Evolutionary conservation across 2,888 invertebrate species (phyloP).

Genomic region (Bibio marci): DNA sequence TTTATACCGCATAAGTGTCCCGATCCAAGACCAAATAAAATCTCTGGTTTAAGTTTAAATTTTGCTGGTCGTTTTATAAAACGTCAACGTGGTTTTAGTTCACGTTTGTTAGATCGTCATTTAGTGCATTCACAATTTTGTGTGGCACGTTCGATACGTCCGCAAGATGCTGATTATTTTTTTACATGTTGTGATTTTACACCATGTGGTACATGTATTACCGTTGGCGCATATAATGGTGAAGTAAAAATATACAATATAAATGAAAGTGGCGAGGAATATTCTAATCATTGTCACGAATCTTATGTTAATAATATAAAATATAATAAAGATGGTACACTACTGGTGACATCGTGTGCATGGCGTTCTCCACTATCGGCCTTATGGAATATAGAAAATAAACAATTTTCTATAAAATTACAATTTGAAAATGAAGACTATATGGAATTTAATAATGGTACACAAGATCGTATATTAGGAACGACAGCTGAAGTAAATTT

Average conservation of each 20-base stretch:
- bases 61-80: slow-evolving; percentile 44
- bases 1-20: slow-evolving; percentile 96
- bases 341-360: slow-evolving; percentile 69
- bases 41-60: slow-evolving; percentile 39
- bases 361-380: slow-evolving; percentile 63
- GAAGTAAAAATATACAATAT: slow-evolving; percentile 80
- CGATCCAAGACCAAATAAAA: slow-evolving; percentile 47
- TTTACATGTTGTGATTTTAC: slow-evolving; percentile 58
- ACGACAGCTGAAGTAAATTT: slow-evolving; percentile 53
- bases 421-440: slow-evolving; percentile 72
- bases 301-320: slow-evolving; percentile 72
- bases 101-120: slow-evolving; percentile 56
- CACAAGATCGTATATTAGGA: slow-evolving; percentile 75
- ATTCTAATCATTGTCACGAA: slow-evolving; percentile 62
- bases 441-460: slow-evolving; percentile 76
- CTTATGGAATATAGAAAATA: slow-evolving; percentile 25
- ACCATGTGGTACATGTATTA: slow-evolving; percentile 44
- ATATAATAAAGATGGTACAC: slow-evolving; percentile 51
- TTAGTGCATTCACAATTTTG: slow-evolving; percentile 71
- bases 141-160: slow-evolving; percentile 54
- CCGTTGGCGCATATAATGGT: slow-evolving; percentile 81
- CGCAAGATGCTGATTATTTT: slow-evolving; percentile 50
- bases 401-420: slow-evolving; percentile 35
- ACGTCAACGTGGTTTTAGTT: slow-evolving; percentile 35
- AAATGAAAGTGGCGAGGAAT: slow-evolving; percentile 66